Percentiles rank a stretch among this genome's conserved stretches.
Evolutionary conservation across 2,797 vertebrate genomes (phyloP).

Genomic region (Schizopygopsis pylzovi): DNA sequence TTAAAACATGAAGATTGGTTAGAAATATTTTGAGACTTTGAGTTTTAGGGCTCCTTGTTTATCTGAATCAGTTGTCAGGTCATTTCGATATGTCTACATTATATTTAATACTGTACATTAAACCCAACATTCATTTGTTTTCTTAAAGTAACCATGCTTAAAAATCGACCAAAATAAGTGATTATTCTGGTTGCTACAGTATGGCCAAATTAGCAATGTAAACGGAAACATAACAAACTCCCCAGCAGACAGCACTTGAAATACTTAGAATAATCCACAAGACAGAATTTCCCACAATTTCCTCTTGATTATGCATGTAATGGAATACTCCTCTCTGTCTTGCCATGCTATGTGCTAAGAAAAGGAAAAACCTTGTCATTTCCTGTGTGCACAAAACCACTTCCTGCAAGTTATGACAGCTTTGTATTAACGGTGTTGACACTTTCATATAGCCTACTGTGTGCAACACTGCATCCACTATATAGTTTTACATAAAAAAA

Average conservation of each 20-base stretch:
- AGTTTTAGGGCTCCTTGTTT: not conserved
- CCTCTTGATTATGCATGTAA: conserved; percentile 1
- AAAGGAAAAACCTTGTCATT: conserved; percentile 68
- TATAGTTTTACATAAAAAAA: not conserved
- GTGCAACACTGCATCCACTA: not conserved
- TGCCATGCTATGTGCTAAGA: conserved; percentile 10
- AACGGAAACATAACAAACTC: not conserved
- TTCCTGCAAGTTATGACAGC: conserved; percentile 68
- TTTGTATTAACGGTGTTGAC: conserved; percentile 49
- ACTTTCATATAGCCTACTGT: not conserved
- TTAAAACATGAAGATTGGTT: not conserved
- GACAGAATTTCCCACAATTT: conserved; percentile 5
- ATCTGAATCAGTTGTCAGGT: not conserved
- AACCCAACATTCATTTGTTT: not conserved
- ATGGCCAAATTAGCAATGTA: not conserved
- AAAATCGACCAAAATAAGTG: not conserved
- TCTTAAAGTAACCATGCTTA: not conserved
- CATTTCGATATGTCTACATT: not conserved
- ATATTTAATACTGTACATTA: not conserved
- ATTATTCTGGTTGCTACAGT: not conserved
- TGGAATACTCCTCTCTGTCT: conserved; percentile 28
- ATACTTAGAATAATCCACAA: not conserved
- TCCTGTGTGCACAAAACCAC: conserved; percentile 73
- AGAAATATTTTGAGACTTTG: not conserved
- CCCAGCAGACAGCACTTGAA: not conserved